Evolutionary conservation across 2,113 vertebrate species (phyloP).

Genomic region (Struthidea cinerea): DNA sequence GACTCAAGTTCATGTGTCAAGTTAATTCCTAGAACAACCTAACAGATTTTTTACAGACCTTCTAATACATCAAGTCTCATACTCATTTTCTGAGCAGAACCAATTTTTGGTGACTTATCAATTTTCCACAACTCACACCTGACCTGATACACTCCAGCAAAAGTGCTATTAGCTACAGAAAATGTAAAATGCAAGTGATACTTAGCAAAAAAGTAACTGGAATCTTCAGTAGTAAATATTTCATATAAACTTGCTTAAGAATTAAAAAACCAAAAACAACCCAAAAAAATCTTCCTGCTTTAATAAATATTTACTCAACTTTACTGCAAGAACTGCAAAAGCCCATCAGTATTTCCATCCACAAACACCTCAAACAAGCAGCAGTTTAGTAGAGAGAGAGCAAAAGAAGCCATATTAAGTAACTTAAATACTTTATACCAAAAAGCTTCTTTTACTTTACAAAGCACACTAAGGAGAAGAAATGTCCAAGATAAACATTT

Average conservation of each 20-base stretch:
- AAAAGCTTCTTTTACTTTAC: not conserved
- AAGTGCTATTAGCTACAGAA: not conserved
- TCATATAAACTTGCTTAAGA: not conserved
- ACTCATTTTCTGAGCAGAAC: not conserved
- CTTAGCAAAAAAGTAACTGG: not conserved
- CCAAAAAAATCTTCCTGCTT: not conserved
- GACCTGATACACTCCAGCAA: not conserved
- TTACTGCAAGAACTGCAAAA: not conserved
- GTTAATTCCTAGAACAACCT: not conserved
- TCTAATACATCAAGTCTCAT: not conserved
- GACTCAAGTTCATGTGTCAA: not conserved
- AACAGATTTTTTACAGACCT: not conserved
- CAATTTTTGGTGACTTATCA: not conserved
- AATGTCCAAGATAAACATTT: not conserved
- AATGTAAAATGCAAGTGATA: not conserved
- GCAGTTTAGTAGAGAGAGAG: not conserved
- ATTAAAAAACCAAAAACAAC: not conserved
- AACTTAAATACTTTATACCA: not conserved
- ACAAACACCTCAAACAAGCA: not conserved
- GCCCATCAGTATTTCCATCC: not conserved
- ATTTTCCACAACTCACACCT: not conserved
- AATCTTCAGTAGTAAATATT: not conserved
- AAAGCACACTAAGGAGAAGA: not conserved
- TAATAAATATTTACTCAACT: not conserved
- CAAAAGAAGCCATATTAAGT: not conserved